Base-by-base conservation (phyloP, 2,888 invertebrate genomes). In the Erebia palarica region DNA sequence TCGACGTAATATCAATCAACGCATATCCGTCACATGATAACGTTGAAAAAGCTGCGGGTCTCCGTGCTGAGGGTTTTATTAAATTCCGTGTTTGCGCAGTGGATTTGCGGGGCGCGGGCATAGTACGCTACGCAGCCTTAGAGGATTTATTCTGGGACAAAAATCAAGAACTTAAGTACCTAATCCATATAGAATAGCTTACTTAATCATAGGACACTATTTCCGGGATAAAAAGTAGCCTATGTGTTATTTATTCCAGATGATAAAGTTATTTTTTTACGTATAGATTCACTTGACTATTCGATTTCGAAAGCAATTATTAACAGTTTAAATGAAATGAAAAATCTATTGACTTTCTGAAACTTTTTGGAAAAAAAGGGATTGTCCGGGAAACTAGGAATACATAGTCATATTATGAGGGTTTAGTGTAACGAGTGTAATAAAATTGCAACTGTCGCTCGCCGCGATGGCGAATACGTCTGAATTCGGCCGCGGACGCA, bases 41-140 rank as follows among this genome's bases (percentile, higher is more conserved):
- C 73, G 70, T 70, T 74, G 70, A 72, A 72, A 72, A 74, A 70
- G 68, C 70, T 63, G 64, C 71, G 71, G 68, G 70, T 73, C 72
- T 75, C 70, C 65, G 70, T 69, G 67, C 70, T 49, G 69, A 66
- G 75, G 72, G 75, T 78, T 78, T 78, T 77, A 76, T 77, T 78
- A 75, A 76, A 76, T 77, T 77, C 75, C 75, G 73, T 75, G 75
- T 78, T 78, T 76, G 73, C 75, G 57, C 42, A 58, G 71, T 65
- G 71, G 73, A 72, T 71, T 69, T 69, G 69, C 64, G 69, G 63
- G 64, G 69, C 69, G 49, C 59, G 55, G 42, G 59, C 21, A 36
- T 9, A 2, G 59, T 36, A 36, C 55, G 55, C 18, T 16, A 1
- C 18, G 55, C 55, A 55, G 9, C 0, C 16, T 55, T 10, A 3